phyloP scores from a whole-genome alignment of 2,797 vertebrate species.

The Pseudochaenichthys georgianus region DNA sequence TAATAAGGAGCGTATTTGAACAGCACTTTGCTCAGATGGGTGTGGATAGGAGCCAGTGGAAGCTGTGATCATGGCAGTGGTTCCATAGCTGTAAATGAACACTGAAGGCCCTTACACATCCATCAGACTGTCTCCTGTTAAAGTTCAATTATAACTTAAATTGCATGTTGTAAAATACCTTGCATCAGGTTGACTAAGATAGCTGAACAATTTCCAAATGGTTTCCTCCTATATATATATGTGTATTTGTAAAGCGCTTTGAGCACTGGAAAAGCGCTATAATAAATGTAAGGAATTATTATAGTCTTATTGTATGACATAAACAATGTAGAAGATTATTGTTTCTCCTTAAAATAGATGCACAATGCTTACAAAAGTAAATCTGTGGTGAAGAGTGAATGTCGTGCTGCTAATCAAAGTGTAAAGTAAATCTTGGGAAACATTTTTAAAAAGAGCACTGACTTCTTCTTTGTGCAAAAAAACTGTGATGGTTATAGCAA shows the following conservation, averaged over 20 bases:
- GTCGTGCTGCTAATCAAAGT: background rate
- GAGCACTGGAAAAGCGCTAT: too few relatives aligned
- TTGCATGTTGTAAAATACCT: background rate
- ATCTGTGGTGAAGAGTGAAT: background rate
- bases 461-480: constrained; percentile 18
- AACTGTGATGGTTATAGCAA: background rate
- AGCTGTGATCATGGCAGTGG: constrained; percentile 35
- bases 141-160: constrained; percentile 18
- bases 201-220: constrained; percentile 7
- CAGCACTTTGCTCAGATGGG: constrained; percentile 49
- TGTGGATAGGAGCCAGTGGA: constrained; percentile 54
- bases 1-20: constrained; percentile 58
- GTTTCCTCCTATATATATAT: background rate
- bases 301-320: background rate
- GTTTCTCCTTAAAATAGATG: background rate
- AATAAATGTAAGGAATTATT: too few relatives aligned
- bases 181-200: background rate
- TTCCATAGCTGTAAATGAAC: constrained; percentile 52
- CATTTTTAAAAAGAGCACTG: background rate
- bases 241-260: too few relatives aligned
- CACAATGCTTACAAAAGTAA: background rate
- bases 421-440: background rate
- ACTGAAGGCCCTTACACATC: constrained; percentile 33
- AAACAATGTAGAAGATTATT: background rate
- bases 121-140: constrained; percentile 35